Base-by-base conservation (phyloP, 2,113 vertebrate genomes). In the Willisornis vidua region DNA sequence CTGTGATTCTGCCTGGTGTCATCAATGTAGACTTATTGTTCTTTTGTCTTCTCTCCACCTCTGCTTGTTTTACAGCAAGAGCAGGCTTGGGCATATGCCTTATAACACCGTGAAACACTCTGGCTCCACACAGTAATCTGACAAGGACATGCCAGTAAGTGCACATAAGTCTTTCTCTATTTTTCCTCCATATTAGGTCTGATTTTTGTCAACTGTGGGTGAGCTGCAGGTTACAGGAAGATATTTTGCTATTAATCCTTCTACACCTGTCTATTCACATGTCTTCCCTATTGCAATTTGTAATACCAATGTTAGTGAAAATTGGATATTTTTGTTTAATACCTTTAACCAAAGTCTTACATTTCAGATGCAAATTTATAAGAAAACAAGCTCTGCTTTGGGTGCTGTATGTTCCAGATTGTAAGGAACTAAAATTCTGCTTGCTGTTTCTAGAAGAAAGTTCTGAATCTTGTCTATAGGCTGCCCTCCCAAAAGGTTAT, bases 181-280 rank as follows among this genome's bases (percentile, higher is more conserved):
- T 57, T 48, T 12, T 0, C 4, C 14, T 7, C 2, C 5, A 3
- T n/a, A 41, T 35, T 77, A 15, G 7, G 1, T 49, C 16, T 84
- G 14, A 63, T 61, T 90, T 82, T 72, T 79, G 18, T 29, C 49
- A 57, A 29, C 7, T n/a, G 7, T 25, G 19, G 8, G 22, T 54
- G 26, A 62, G 10, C 35, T 73, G 7, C 10, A 45, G 14, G 17
- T 58, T 31, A 37, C 1, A 58, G 70, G 23, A 75, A 59, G 19
- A 41, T n/a, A 23, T 19, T 58, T 66, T 74, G 16, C 4, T 67
- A 1, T 59, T 63, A 72, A 37, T 79, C 19, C 15, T 93, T 83
- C 45, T 45, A 55, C 28, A 63, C 2, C 3, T 59, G 16, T 25
- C 26, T 37, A 45, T 65, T 81, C 19, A 73, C 4, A 9, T 16